These are phyloP conservation scores for Venturia canescens DNA, from an alignment of 1,140 invertebrate species.

Conservation along the genomic window DNA sequence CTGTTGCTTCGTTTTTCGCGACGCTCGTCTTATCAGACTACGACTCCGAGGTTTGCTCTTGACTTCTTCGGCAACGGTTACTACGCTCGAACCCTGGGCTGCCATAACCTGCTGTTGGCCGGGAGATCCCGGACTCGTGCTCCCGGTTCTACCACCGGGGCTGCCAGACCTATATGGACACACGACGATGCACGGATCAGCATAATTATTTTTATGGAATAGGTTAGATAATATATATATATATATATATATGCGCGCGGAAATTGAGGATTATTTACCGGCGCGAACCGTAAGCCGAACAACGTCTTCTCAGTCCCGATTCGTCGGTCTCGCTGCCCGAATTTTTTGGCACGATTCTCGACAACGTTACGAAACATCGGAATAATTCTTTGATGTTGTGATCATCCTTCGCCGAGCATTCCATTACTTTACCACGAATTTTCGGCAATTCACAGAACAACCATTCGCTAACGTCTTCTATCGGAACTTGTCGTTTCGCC, in stretches of 20 bases:
- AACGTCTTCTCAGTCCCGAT: conserved; percentile 83
- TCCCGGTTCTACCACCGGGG: conserved; percentile 56
- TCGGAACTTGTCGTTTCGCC: conserved; percentile 81
- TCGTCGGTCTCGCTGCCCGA: conserved; percentile 79
- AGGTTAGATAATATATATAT: too few relatives aligned
- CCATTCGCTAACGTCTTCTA: conserved; percentile 90
- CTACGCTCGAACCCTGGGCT: conserved; percentile 71
- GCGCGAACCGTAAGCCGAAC: conserved; percentile 82
- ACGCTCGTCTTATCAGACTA: conserved; percentile 87
- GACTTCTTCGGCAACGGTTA: conserved; percentile 68
- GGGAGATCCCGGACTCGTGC: conserved; percentile 48
- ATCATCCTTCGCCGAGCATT: conserved; percentile 90
- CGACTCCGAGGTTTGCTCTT: conserved; percentile 83
- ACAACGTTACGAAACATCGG: conserved; percentile 83
- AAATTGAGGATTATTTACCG: conserved; percentile 65
- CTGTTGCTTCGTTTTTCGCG: conserved; percentile 88
- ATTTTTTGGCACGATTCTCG: conserved; percentile 80
- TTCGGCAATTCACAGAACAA: conserved; percentile 86
- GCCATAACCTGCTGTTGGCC: conserved; percentile 69
- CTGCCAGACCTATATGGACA: conserved; percentile 70
- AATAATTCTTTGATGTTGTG: conserved; percentile 87
- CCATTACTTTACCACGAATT: conserved; percentile 86
- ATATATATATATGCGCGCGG: too few relatives aligned
- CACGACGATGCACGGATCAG: neutral
- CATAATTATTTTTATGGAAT: neutral